Evolutionary conservation across 2,888 invertebrate genomes (phyloP).

Genomic region (Esperia sulphurella): DNA sequence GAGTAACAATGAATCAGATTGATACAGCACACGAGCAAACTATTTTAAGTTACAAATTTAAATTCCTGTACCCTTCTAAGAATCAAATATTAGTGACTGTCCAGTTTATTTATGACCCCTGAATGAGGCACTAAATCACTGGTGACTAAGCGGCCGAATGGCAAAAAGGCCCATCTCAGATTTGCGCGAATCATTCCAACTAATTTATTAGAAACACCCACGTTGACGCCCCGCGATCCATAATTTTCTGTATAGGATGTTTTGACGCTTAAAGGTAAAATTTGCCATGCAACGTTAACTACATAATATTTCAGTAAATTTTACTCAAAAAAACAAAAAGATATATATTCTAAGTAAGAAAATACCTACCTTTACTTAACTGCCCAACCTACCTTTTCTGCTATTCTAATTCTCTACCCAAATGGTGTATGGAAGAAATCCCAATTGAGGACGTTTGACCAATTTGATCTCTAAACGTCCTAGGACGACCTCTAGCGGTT

Average conservation of each 20-base stretch:
- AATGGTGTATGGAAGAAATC: too few species aligned
- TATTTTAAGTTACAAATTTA: background rate
- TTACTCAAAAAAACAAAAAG: too few species aligned
- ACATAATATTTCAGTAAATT: too few species aligned
- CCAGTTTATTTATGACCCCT: slow-evolving; percentile 26
- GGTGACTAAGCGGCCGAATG: slow-evolving; percentile 19
- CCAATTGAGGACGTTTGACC: too few species aligned
- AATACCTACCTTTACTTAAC: too few species aligned
- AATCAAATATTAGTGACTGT: slow-evolving; percentile 22
- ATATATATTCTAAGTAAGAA: too few species aligned
- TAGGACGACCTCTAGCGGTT: too few species aligned
- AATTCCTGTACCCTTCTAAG: background rate
- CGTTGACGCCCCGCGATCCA: slow-evolving; percentile 6
- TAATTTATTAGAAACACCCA: slow-evolving; percentile 31
- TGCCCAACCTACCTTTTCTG: too few species aligned
- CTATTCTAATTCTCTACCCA: too few species aligned
- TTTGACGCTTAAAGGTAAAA: background rate
- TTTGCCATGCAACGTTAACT: too few species aligned
- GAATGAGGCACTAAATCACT: slow-evolving; percentile 26
- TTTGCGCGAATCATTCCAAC: slow-evolving; percentile 28
- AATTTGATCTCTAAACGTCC: too few species aligned
- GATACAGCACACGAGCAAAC: background rate
- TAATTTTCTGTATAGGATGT: background rate
- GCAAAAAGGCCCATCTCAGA: slow-evolving; percentile 10
- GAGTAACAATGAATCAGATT: too few species aligned